phyloP scores from a whole-genome alignment of 1,140 invertebrate genomes.

The Nasonia vitripennis region DNA sequence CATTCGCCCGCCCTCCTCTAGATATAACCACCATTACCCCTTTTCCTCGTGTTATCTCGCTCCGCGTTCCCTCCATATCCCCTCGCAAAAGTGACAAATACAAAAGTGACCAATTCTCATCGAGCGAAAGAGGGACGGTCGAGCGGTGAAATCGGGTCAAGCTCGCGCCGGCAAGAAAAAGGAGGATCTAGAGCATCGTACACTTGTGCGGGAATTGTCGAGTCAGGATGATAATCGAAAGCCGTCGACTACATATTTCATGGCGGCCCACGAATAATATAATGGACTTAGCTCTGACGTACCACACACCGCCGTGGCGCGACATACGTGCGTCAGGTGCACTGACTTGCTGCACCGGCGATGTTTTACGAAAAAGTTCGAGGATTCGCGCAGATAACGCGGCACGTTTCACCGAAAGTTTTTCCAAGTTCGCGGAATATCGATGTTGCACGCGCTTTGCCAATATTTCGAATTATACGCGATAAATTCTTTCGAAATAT shows the following conservation, averaged over 20 bases:
- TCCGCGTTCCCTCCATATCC: too few species aligned
- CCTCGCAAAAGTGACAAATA: constrained; percentile 35
- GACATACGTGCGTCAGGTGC: not conserved
- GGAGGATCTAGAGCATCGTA: constrained; percentile 9
- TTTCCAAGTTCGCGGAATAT: not conserved
- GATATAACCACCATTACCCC: not conserved
- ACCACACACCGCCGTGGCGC: not conserved
- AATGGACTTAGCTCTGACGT: not conserved
- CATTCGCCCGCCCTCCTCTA: not conserved
- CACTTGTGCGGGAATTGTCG: constrained; percentile 14
- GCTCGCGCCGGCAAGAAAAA: constrained; percentile 9
- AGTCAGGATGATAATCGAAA: constrained; percentile 37
- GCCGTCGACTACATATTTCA: constrained; percentile 10
- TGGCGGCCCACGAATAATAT: not conserved
- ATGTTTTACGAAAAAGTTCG: not conserved
- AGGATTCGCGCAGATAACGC: too few species aligned
- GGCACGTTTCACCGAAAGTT: too few species aligned
- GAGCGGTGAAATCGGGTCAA: constrained; percentile 42
- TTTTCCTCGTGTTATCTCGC: not conserved
- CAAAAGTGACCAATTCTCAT: constrained; percentile 47
- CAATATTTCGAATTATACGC: not conserved
- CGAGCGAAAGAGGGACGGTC: not conserved
- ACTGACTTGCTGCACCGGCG: not conserved
- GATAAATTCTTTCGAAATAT: not conserved
- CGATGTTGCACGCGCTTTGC: too few species aligned